Percentiles rank a stretch among this genome's conserved stretches.
Evolutionary conservation across 2,797 vertebrate genomes (phyloP).

Genomic region (Delichon dasypus): DNA sequence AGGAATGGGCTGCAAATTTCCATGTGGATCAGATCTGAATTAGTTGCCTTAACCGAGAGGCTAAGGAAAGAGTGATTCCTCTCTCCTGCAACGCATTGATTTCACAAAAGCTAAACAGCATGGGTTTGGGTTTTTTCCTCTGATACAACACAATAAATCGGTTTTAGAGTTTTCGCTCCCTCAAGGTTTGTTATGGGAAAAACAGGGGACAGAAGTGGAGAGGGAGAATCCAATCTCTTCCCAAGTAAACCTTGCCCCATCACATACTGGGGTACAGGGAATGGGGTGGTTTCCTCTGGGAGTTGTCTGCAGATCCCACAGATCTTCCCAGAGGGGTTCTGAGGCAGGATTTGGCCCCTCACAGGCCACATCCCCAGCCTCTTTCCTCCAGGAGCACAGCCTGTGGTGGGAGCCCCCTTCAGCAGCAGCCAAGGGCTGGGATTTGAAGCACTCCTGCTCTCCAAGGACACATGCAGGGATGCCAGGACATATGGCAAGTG

Average conservation of each 20-base stretch:
- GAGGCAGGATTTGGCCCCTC: background rate
- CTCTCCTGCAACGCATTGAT: background rate
- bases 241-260: background rate
- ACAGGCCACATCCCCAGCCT: accelerated
- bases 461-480: background rate
- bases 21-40: background rate
- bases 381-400: background rate
- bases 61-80: background rate
- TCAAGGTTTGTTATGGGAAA: background rate
- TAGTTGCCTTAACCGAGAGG: background rate
- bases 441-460: background rate
- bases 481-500: background rate
- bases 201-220: background rate
- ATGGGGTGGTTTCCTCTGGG: background rate
- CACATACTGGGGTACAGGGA: accelerated
- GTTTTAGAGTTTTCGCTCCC: background rate
- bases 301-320: accelerated
- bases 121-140: background rate
- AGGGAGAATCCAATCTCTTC: background rate
- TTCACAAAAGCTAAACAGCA: background rate
- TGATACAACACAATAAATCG: background rate
- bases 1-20: background rate
- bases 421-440: background rate
- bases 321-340: background rate
- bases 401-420: background rate